Percentiles rank a stretch among this genome's conserved stretches.
Conservation (phyloP, 2,113 vertebrate species). For the Chrysochloris asiatica region DNA sequence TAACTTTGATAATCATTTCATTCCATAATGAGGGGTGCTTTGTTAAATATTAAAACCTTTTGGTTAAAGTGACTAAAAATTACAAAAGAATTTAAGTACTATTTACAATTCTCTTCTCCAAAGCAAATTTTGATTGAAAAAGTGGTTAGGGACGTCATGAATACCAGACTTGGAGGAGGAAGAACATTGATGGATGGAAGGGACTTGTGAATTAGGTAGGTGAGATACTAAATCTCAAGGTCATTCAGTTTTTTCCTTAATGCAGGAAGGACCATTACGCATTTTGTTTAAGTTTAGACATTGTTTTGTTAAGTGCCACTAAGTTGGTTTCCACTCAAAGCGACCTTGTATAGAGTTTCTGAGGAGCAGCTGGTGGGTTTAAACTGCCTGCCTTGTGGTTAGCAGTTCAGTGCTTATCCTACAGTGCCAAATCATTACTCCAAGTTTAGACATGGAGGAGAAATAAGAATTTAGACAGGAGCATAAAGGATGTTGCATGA, state of each 20-base stretch:
- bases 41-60: not conserved
- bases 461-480: not conserved
- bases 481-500: not conserved
- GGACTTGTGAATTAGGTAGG: not conserved
- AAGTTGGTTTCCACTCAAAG: too few relatives aligned
- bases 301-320: too few relatives aligned
- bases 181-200: not conserved
- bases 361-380: too few relatives aligned
- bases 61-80: not conserved
- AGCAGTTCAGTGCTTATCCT: too few relatives aligned
- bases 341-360: too few relatives aligned
- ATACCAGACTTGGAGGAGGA: not conserved
- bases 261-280: not conserved
- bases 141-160: not conserved
- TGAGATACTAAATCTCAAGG: not conserved
- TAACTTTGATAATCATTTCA: conserved; percentile 5
- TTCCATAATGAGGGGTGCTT: not conserved
- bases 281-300: not conserved
- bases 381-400: too few relatives aligned
- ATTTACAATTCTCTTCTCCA: not conserved
- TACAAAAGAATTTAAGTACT: not conserved
- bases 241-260: not conserved
- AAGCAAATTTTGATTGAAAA: not conserved
- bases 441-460: not conserved
- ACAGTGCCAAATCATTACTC: too few relatives aligned